Conservation (phyloP, 2,113 vertebrate species). For the Neomonachus schauinslandi region DNA sequence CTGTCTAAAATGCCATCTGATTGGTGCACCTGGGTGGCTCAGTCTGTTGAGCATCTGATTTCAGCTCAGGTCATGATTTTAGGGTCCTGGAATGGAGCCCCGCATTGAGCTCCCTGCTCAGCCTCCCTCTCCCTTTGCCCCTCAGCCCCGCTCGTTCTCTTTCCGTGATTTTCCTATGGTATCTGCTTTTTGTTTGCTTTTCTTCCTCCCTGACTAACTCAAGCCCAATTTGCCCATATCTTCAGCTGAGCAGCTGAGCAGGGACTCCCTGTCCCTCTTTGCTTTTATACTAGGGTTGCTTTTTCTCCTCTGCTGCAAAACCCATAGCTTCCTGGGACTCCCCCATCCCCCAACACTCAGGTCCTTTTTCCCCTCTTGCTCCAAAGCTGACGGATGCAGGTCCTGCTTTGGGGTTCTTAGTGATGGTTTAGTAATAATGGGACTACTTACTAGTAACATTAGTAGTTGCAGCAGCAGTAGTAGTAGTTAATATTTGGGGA, state of each 20-base stretch:
- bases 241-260: background rate
- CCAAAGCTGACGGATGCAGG: background rate
- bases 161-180: background rate
- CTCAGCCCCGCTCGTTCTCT: background rate
- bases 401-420: background rate
- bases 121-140: background rate
- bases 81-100: background rate
- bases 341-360: background rate
- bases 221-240: background rate
- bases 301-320: background rate
- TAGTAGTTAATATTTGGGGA: background rate
- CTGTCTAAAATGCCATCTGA: slow-evolving; percentile 29
- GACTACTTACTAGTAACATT: background rate
- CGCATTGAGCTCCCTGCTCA: background rate
- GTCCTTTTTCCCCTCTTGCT: background rate
- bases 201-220: background rate
- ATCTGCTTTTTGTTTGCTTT: background rate
- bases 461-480: too few relatives aligned
- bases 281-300: background rate
- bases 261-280: background rate
- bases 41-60: background rate
- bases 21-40: background rate
- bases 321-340: background rate
- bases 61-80: background rate
- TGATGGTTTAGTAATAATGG: background rate